phyloP scores from a whole-genome alignment of 2,888 invertebrate species.

The Neoscelio sp. region DNA sequence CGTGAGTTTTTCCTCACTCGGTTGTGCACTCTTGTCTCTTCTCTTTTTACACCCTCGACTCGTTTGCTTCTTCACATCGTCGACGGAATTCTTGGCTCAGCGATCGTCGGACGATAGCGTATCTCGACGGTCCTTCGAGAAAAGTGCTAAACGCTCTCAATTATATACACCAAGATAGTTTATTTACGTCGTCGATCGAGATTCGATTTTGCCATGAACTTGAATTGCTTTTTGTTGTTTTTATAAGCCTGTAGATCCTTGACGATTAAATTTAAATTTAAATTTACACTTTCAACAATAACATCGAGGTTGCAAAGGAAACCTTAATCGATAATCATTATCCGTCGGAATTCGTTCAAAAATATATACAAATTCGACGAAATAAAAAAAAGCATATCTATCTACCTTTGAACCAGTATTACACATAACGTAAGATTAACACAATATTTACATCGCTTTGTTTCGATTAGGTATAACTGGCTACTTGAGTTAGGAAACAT shows the following conservation, averaged over 20 bases:
- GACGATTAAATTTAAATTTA: too few relatives aligned
- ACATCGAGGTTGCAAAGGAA: too few relatives aligned
- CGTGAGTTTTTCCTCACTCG: slow-evolving; percentile 47
- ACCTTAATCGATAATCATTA: too few relatives aligned
- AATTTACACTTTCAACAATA: too few relatives aligned
- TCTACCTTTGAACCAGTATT: too few relatives aligned
- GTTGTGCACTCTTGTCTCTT: slow-evolving; percentile 53
- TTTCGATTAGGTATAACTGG: too few relatives aligned
- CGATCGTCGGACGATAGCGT: slow-evolving; percentile 55
- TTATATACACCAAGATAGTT: slow-evolving; percentile 13
- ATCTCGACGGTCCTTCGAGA: slow-evolving; percentile 55
- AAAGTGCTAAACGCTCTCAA: slow-evolving; percentile 55
- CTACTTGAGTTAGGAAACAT: too few relatives aligned
- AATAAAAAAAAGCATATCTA: too few relatives aligned
- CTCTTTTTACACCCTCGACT: slow-evolving; percentile 71
- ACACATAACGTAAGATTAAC: too few relatives aligned
- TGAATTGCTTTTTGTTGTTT: neutral
- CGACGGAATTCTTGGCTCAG: slow-evolving; percentile 64
- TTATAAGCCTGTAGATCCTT: neutral
- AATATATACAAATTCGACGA: too few relatives aligned
- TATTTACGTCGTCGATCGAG: slow-evolving; percentile 1
- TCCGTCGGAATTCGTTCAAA: too few relatives aligned
- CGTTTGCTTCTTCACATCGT: slow-evolving; percentile 67
- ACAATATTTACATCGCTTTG: too few relatives aligned
- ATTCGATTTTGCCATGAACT: slow-evolving; percentile 7